phyloP scores from a whole-genome alignment of 2,888 invertebrate species.

The Erebia epiphron region DNA sequence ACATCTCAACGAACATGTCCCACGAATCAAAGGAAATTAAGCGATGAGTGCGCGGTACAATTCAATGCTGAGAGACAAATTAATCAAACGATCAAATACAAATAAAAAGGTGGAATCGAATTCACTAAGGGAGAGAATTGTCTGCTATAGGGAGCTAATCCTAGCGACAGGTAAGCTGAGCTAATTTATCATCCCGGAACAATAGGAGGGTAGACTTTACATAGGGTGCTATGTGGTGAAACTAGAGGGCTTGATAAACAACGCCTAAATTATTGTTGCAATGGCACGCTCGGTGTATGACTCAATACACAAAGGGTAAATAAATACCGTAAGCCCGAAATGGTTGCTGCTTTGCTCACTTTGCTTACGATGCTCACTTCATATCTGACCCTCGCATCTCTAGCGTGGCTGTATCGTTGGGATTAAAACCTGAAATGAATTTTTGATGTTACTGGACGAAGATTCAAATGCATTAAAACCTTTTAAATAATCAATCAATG shows the following conservation, averaged over 20 bases:
- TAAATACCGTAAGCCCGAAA: conserved; percentile 12
- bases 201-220: conserved; percentile 60
- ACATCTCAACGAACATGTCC: conserved; percentile 19
- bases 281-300: conserved; percentile 25
- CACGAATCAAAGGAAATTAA: conserved; percentile 18
- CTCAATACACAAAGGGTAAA: conserved; percentile 28
- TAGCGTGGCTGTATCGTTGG: neutral
- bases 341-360: neutral
- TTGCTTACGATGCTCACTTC: conserved; percentile 2
- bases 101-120: conserved; percentile 71
- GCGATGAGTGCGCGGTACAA: conserved; percentile 29
- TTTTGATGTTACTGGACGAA: too few species aligned
- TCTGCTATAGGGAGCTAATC: conserved; percentile 67
- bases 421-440: too few species aligned
- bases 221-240: conserved; percentile 47
- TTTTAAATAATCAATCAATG: too few species aligned
- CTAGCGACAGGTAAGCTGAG: conserved; percentile 76
- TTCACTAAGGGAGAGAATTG: conserved; percentile 64
- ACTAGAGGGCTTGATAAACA: conserved; percentile 64
- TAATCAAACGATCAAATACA: conserved; percentile 72
- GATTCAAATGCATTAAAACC: too few species aligned
- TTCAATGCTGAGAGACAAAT: conserved; percentile 63
- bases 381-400: neutral
- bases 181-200: conserved; percentile 81
- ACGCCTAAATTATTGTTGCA: conserved; percentile 51